Evolutionary conservation across 2,888 invertebrate genomes (phyloP), one percentile per base, ranked within the genome.

Genomic region (Trilocha varians): DNA sequence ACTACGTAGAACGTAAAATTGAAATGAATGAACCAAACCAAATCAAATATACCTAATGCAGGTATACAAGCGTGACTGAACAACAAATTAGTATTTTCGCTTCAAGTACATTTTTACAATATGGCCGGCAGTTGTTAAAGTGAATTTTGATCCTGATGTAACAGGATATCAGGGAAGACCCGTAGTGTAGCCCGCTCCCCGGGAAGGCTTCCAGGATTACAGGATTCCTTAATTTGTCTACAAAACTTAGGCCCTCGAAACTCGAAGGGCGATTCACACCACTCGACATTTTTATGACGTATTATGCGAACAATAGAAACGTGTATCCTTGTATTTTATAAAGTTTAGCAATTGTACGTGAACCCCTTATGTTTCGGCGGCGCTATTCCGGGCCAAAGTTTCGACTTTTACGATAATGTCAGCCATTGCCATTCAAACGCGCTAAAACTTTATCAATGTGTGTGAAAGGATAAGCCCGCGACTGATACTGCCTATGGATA

Each of bases 331-430:
- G 72, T 82, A 79, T 76, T 76, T 79, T 74, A 76, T 70, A 75
- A 85, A 85, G 71, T 85, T 83, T 70, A 70, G 79, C 84, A 85
- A 84, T 84, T 73, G 83, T 79, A 82, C 72, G 77, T 73, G 78
- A 78, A 77, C 79, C 83, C 83, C 82, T 83, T 82, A 82, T 84
- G 83, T 83, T 83, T 82, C 69, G 78, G 59, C 62, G 68, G 65
- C 70, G 80, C 80, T 74, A 72, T 82, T 80, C 68, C 76, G 70
- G 78, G 78, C 69, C 73, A 78, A 83, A 85, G 79, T 84, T 83
- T 68, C 78, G 67, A 77, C 83, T 83, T 84, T 84, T 83, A 84
- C 84, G 84, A 80, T 85, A 84, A 85, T 84, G 83, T 77, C 82
- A 78, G 80, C 78, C 83, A 77, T 85, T 84, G 82, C 82, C 80